A percentile compares a stretch with the other conserved stretches of the same genome.
Evolutionary conservation across 2,113 vertebrate species (phyloP).

Genomic region (Actenoides lindsayi): DNA sequence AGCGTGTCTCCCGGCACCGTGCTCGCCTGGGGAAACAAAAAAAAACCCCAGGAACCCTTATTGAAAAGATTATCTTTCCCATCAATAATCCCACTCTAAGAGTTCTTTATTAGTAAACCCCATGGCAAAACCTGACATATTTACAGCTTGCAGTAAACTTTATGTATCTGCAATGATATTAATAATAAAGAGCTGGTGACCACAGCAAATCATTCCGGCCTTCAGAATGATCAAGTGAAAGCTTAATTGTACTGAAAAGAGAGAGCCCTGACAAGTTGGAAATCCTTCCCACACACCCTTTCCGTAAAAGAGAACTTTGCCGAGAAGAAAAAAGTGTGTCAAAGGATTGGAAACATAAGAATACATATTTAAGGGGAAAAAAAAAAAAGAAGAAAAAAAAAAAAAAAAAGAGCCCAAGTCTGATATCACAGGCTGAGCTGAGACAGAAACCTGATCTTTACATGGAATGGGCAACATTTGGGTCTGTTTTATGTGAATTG

Average conservation of each 20-base stretch:
- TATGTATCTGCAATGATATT: conserved; percentile 77
- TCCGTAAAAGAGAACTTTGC: conserved; percentile 39
- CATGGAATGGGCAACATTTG: conserved; percentile 83
- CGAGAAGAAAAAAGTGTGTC: conserved; percentile 75
- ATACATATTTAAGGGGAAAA: conserved; percentile 58
- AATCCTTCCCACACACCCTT: conserved; percentile 64
- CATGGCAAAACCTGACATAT: conserved; percentile 79
- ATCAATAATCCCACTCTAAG: conserved; percentile 78
- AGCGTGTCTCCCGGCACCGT: not conserved
- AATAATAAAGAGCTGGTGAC: conserved; percentile 68
- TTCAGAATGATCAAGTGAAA: conserved; percentile 78
- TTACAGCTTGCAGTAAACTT: conserved; percentile 80
- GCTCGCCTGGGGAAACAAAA: not conserved
- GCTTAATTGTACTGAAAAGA: conserved; percentile 75
- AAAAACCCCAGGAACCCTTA: conserved; percentile 59
- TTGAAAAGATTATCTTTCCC: conserved; percentile 83
- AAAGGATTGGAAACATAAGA: conserved; percentile 78
- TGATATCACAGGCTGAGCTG: conserved; percentile 76
- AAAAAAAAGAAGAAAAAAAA: not conserved
- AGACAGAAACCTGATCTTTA: conserved; percentile 82
- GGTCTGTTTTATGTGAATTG: conserved; percentile 84
- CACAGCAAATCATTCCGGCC: conserved; percentile 75
- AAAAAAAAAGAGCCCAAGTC: conserved; percentile 24
- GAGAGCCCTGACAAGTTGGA: conserved; percentile 59
- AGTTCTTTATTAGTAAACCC: conserved; percentile 79